Evolutionary conservation across 2,797 vertebrate species (phyloP).

Genomic region (Anableps anableps): DNA sequence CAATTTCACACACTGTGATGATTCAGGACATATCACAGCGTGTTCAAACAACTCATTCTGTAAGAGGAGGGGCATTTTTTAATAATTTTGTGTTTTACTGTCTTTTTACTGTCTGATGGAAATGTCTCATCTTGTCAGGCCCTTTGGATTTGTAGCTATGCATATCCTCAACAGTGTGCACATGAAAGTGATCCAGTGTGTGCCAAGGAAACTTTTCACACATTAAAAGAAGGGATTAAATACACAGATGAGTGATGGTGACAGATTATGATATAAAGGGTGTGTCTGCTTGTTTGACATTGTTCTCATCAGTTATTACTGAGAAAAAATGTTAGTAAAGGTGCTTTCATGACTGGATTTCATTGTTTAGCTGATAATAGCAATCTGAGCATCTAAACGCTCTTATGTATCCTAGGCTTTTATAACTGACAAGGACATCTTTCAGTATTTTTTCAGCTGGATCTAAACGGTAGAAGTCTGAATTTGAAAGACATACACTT

Average conservation of each 20-base stretch:
- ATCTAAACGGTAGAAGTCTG: neutral
- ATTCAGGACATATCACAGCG: slow-evolving; percentile 20
- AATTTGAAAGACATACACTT: neutral
- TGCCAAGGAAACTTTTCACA: slow-evolving; percentile 36
- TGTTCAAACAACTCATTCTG: slow-evolving; percentile 43
- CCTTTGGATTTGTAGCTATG: neutral
- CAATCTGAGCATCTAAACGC: neutral
- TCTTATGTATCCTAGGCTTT: neutral
- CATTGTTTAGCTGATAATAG: neutral
- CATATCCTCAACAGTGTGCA: slow-evolving; percentile 1
- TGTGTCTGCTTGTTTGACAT: slow-evolving; percentile 22
- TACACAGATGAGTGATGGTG: slow-evolving; percentile 16
- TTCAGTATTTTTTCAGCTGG: neutral
- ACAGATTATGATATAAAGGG: slow-evolving; percentile 25
- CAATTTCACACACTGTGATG: slow-evolving; percentile 2
- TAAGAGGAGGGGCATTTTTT: neutral
- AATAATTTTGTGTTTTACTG: slow-evolving; percentile 25
- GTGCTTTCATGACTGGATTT: neutral
- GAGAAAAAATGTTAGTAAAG: neutral
- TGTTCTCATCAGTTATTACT: slow-evolving; percentile 15
- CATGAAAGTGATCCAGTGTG: slow-evolving; percentile 16
- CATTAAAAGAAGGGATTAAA: slow-evolving; percentile 26
- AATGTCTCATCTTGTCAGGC: slow-evolving; percentile 38
- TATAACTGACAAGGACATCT: neutral
- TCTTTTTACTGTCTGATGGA: slow-evolving; percentile 6